A percentile compares a stretch with the other conserved stretches of the same genome.
Conservation (phyloP, 2,113 vertebrate genomes). For the Ovis canadensis region DNA sequence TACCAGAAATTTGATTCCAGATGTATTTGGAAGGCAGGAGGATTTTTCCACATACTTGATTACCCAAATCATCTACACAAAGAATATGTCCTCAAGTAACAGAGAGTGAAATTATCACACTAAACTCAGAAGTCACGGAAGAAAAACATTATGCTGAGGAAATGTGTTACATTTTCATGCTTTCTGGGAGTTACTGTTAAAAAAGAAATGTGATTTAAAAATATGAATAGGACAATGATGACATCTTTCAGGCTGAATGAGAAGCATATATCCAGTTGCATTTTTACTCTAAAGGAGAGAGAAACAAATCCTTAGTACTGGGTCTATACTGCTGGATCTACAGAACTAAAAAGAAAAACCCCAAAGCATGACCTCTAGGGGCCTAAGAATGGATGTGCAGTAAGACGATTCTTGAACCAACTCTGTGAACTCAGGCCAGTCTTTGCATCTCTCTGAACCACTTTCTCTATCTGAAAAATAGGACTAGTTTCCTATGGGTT, state of each 20-base stretch:
- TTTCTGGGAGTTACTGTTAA: slow-evolving; percentile 26
- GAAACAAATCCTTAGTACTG: not conserved
- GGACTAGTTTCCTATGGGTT: not conserved
- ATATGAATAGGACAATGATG: slow-evolving; percentile 25
- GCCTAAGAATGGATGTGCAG: too few relatives aligned
- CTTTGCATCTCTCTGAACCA: not conserved
- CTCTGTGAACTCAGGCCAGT: not conserved
- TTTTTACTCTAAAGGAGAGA: slow-evolving; percentile 19
- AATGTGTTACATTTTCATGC: slow-evolving; percentile 47
- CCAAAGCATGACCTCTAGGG: not conserved
- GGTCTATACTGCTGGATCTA: not conserved
- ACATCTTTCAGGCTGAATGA: slow-evolving; percentile 38
- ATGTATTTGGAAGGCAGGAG: not conserved
- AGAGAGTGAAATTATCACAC: slow-evolving; percentile 23
- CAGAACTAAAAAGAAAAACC: not conserved
- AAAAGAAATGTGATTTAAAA: slow-evolving; percentile 53
- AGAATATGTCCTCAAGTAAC: slow-evolving; percentile 21
- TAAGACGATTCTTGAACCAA: not conserved
- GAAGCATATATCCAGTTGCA: slow-evolving; percentile 35
- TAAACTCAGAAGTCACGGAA: slow-evolving; percentile 19
- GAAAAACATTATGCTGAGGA: slow-evolving; percentile 54
- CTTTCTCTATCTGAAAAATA: not conserved
- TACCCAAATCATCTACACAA: not conserved
- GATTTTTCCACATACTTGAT: not conserved
- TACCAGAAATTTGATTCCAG: not conserved